A percentile compares a stretch with the other conserved stretches of the same genome.
These are phyloP conservation scores for Epizoanthus rinbou DNA, from an alignment of 92 coral and sea anemone genomes.

Conservation along the genomic window DNA sequence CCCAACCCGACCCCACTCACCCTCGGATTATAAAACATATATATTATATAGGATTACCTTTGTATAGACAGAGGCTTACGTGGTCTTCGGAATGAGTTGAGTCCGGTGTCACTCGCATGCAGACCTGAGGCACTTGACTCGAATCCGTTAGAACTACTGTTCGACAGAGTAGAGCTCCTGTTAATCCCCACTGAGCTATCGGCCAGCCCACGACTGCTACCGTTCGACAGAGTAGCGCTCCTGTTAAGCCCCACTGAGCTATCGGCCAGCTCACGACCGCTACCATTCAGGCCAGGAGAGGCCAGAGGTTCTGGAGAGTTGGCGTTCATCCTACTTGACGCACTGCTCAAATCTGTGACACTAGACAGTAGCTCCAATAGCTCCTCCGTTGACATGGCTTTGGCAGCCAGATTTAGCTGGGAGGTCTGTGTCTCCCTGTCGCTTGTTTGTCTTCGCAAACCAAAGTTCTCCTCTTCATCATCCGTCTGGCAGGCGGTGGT, in stretches of 20 bases:
- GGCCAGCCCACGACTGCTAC: too few species aligned
- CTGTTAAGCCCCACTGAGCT: too few species aligned
- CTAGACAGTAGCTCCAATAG: conserved; percentile 24
- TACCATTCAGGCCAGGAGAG: background rate
- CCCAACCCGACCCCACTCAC: too few species aligned
- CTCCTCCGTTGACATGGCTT: conserved; percentile 27
- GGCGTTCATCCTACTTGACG: background rate
- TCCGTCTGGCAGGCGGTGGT: conserved; percentile 43
- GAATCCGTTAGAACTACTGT: background rate
- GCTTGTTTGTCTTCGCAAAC: conserved; percentile 18
- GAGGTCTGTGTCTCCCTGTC: conserved; percentile 47
- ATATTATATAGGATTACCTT: conserved; percentile 5
- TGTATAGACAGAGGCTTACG: conserved; percentile 38
- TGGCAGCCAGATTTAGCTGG: conserved; percentile 30
- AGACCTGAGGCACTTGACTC: background rate
- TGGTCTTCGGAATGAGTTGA: conserved; percentile 25
- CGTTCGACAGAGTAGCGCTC: background rate
- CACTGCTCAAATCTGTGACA: conserved; percentile 23
- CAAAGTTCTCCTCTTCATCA: conserved; percentile 24
- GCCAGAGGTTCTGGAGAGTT: background rate
- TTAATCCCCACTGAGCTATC: too few species aligned
- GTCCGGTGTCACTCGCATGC: conserved; percentile 17
- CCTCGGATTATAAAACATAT: too few species aligned
- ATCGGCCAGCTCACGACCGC: too few species aligned
- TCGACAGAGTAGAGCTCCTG: background rate